phyloP scores from a whole-genome alignment of 1,140 invertebrate genomes.

The Ephestia elutella region DNA sequence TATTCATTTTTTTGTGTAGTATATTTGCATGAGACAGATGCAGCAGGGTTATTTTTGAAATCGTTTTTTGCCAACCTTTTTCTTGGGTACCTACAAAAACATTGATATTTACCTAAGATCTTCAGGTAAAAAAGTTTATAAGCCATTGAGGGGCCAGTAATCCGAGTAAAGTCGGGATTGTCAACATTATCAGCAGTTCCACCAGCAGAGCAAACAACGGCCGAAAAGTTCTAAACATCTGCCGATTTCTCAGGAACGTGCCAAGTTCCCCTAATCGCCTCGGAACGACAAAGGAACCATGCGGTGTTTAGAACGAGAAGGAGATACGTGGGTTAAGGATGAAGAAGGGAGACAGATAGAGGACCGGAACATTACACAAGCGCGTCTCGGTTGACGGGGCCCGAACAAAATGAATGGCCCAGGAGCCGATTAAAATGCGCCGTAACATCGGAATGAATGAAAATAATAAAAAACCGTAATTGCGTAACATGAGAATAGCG shows the following conservation, averaged over 20 bases:
- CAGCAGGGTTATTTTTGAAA: conserved; percentile 15
- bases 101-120: neutral
- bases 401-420: conserved; percentile 61
- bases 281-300: conserved; percentile 52
- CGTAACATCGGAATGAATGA: conserved; percentile 57
- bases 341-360: conserved; percentile 28
- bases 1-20: conserved; percentile 5
- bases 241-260: conserved; percentile 68
- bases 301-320: conserved; percentile 38
- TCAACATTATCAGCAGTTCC: conserved; percentile 46
- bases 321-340: conserved; percentile 8
- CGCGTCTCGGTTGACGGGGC: conserved; percentile 62
- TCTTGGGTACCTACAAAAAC: neutral
- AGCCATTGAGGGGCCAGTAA: conserved; percentile 17
- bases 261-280: conserved; percentile 63
- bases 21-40: neutral
- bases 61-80: conserved; percentile 5
- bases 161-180: conserved; percentile 20
- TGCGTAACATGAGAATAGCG: conserved; percentile 48
- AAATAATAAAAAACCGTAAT: conserved; percentile 52
- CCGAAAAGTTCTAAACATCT: conserved; percentile 54
- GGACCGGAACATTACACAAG: conserved; percentile 62
- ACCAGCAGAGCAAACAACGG: conserved; percentile 47
- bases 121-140: conserved; percentile 21
- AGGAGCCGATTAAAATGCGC: conserved; percentile 50